Evolutionary conservation across 2,888 invertebrate species (phyloP).

Genomic region (Halictus quadricinctus): DNA sequence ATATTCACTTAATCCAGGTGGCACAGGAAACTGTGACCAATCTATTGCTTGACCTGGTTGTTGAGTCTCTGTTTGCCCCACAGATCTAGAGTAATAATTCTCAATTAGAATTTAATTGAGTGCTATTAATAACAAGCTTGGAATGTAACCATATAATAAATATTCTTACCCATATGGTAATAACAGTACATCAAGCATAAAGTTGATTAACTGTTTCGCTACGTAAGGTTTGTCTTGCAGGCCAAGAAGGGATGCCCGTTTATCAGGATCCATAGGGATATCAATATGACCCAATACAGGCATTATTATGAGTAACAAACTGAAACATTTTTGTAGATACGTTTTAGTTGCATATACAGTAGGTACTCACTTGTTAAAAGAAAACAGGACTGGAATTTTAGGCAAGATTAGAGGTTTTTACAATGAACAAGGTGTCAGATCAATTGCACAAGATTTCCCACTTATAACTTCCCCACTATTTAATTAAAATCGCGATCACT

Average conservation of each 20-base stretch:
- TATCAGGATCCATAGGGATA: slow-evolving; percentile 86
- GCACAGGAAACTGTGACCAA: slow-evolving; percentile 84
- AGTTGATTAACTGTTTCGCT: slow-evolving; percentile 87
- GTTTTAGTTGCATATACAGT: background rate
- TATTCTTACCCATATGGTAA: slow-evolving; percentile 91
- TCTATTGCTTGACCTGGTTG: slow-evolving; percentile 78
- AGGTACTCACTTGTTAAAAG: background rate
- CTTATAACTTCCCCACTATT: too few species aligned
- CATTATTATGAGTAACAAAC: slow-evolving; percentile 91
- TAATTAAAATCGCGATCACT: too few species aligned
- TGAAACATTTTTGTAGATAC: slow-evolving; percentile 80
- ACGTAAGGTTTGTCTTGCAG: slow-evolving; percentile 89
- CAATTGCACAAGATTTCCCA: too few species aligned
- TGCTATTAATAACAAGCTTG: background rate
- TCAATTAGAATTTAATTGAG: slow-evolving; percentile 27
- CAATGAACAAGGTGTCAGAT: too few species aligned
- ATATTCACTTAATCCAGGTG: slow-evolving; percentile 90
- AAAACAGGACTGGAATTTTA: too few species aligned
- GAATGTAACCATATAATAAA: background rate
- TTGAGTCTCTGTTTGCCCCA: slow-evolving; percentile 82
- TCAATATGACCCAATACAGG: slow-evolving; percentile 90
- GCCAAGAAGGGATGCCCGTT: slow-evolving; percentile 86
- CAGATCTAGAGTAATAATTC: slow-evolving; percentile 80
- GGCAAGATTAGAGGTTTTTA: too few species aligned
- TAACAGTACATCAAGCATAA: slow-evolving; percentile 92